Conservation (phyloP, 2,113 vertebrate genomes). For the Microcebus griseorufus region DNA sequence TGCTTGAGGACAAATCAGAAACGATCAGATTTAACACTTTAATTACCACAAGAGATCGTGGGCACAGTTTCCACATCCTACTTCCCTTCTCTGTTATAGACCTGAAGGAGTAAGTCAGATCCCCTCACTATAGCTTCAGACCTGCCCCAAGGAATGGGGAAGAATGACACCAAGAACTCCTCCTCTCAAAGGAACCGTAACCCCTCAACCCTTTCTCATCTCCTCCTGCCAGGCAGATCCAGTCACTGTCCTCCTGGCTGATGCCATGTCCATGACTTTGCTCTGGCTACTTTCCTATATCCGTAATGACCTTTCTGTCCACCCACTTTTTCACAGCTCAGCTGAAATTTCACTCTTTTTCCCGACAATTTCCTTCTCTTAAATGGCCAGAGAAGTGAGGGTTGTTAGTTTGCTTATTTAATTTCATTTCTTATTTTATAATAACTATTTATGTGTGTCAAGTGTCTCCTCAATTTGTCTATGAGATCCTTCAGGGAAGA, state of each 20-base stretch:
- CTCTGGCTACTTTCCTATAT: not conserved
- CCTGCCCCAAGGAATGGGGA: not conserved
- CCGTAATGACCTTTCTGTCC: not conserved
- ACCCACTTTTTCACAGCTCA: not conserved
- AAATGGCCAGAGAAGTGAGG: not conserved
- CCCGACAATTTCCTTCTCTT: not conserved
- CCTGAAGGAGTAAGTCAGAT: not conserved
- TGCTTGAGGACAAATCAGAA: slow-evolving; percentile 40
- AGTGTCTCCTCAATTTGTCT: not conserved
- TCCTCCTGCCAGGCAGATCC: not conserved
- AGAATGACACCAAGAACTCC: not conserved
- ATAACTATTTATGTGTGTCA: not conserved
- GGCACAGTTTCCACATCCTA: not conserved
- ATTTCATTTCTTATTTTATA: not conserved
- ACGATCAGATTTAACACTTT: slow-evolving; percentile 8
- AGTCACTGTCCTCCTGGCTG: not conserved
- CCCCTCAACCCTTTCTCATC: not conserved
- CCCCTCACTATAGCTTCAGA: not conserved
- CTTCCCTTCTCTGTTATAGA: not conserved
- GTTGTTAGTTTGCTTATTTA: not conserved
- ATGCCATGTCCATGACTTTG: not conserved
- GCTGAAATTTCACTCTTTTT: not conserved
- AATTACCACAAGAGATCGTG: not conserved
- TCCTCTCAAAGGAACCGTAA: not conserved
- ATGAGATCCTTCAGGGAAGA: not conserved